Evolutionary conservation across 64 coral and sea anemone species (phyloP), one percentile per base, ranked within the genome.

Genomic region (Orbicella faveolata): DNA sequence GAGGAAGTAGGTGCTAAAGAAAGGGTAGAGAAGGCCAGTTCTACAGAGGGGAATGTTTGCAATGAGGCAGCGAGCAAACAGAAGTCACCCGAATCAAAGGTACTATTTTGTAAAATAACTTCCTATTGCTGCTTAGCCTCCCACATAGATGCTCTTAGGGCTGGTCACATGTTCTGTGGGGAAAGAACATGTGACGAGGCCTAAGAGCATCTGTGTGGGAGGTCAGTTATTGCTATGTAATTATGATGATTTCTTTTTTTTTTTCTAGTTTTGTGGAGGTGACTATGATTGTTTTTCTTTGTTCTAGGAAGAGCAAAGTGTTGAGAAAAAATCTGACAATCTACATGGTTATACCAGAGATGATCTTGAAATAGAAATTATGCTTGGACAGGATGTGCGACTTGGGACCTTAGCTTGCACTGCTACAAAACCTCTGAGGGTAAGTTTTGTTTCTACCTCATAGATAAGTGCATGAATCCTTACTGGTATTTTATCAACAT

Each of bases 311-410:
- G 34, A 48, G 3, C 21, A 52, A 30, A 66, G 39, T 30, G 13
- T 39, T 6, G 51, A 85, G 64, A 85, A 73, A 36, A 72, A 73
- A 44, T 15, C 36, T 52, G 39, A 67, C 6, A 67, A 67, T 83
- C 2, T 83, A 8, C 61, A 73, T 51, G 63, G 36, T 30, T 85
- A 85, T 41, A 53, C 37, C 41, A 85, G 82, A 85, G 82, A 85
- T 85, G 82, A 85, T 41, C 34, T 41, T 72, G 82, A 85, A 85
- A 72, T 85, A 70, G 64, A 85, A 52, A 72, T 85, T 25, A 85
- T 85, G 82, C 67, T 85, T 23, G 35, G 37, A 26, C 64, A 85
- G 23, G 44, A 85, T 51, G 82, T 85, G 14, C 63, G 21, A 30
- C 21, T 85, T 53, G 82, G 82, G 13, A 85, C 82, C 65, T 85